Conservation (phyloP, 1,140 invertebrate species). For the Zaprionus kolodkinae region DNA sequence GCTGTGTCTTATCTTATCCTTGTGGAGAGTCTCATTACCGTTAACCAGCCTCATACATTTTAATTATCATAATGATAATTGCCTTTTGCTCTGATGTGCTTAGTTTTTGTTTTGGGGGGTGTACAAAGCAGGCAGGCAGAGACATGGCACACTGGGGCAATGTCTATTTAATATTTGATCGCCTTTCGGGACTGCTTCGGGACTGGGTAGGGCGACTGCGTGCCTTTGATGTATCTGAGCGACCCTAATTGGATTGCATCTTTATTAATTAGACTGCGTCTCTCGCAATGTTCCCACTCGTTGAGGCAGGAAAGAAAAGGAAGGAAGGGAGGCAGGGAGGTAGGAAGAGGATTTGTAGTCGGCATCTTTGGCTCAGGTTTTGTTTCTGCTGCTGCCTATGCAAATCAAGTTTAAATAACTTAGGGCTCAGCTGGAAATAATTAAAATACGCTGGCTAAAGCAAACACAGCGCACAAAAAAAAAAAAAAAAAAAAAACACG, state of each 20-base stretch:
- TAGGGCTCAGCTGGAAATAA: slow-evolving; percentile 60
- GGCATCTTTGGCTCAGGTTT: slow-evolving; percentile 2
- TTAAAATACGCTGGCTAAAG: slow-evolving; percentile 77
- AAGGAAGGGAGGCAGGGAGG: no score
- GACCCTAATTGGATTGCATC: slow-evolving; percentile 73
- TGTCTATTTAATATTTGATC: slow-evolving; percentile 56
- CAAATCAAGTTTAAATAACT: slow-evolving; percentile 68
- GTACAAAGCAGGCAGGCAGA: slow-evolving; percentile 14
- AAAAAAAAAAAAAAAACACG: slow-evolving; percentile 54
- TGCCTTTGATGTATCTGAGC: slow-evolving; percentile 64
- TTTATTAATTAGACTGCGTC: slow-evolving; percentile 71
- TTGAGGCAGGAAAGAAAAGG: no score
- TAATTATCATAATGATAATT: slow-evolving; percentile 81
- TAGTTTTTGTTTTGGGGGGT: slow-evolving; percentile 53
- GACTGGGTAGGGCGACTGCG: not conserved
- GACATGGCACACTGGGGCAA: slow-evolving; percentile 11
- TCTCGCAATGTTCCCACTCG: slow-evolving; percentile 36
- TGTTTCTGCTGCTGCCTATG: slow-evolving; percentile 38
- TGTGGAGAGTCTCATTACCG: slow-evolving; percentile 49
- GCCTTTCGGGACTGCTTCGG: not conserved
- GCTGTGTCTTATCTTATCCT: slow-evolving; percentile 1
- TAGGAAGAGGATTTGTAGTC: not conserved
- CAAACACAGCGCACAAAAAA: slow-evolving; percentile 57
- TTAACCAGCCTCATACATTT: slow-evolving; percentile 66
- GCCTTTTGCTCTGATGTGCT: slow-evolving; percentile 47